phyloP scores from a whole-genome alignment of 2,797 vertebrate genomes.

The Enteromius treurensis region DNA sequence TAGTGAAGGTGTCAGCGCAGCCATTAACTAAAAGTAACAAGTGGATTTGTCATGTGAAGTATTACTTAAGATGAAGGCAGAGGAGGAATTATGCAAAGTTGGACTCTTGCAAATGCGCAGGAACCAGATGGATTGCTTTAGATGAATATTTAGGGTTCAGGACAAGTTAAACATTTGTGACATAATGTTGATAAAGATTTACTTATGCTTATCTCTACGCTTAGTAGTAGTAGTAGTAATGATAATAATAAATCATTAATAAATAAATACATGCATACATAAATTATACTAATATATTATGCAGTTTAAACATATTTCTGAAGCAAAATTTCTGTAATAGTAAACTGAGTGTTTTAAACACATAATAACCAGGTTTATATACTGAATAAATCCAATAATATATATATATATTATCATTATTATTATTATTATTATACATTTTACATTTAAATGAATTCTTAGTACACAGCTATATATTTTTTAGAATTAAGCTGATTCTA shows the following conservation, averaged over 20 bases:
- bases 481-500: background rate
- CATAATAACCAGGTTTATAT: background rate
- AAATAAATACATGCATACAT: background rate
- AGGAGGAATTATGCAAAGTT: slow-evolving; percentile 7
- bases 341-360: background rate
- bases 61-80: slow-evolving; percentile 19
- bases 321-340: background rate
- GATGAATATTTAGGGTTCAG: background rate
- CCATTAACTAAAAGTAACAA: slow-evolving; percentile 53
- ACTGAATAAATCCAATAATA: background rate
- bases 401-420: too few relatives aligned
- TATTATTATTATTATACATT: background rate
- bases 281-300: background rate
- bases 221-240: too few relatives aligned
- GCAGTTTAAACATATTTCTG: background rate
- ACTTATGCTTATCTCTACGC: background rate
- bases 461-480: background rate
- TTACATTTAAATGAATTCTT: background rate
- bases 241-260: too few relatives aligned
- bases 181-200: background rate
- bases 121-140: background rate
- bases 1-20: slow-evolving; percentile 44
- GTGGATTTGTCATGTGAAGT: slow-evolving; percentile 41
- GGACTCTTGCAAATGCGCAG: background rate
- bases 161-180: background rate